A percentile compares a stretch with the other conserved stretches of the same genome.
Evolutionary conservation across 1,140 invertebrate species (phyloP).

Genomic region (Fopius arisanus): DNA sequence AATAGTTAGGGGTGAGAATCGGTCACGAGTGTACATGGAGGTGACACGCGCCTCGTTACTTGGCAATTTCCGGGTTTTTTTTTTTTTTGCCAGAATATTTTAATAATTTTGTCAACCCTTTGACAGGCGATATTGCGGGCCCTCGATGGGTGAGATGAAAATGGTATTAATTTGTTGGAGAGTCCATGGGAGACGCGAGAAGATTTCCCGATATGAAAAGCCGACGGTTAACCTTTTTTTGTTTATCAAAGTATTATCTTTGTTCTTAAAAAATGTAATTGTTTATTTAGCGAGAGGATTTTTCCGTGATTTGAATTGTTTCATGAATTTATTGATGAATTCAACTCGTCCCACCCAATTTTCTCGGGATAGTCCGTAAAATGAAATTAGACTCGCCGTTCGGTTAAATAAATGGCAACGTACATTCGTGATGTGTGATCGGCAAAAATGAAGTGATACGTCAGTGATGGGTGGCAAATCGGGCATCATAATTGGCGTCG

Average conservation of each 20-base stretch:
- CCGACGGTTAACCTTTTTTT: too few relatives aligned
- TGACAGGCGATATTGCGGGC: neutral
- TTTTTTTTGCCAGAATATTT: slow-evolving; percentile 16
- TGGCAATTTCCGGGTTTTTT: slow-evolving; percentile 38
- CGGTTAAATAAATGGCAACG: slow-evolving; percentile 14
- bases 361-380: neutral
- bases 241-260: too few relatives aligned
- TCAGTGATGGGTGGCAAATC: slow-evolving; percentile 56
- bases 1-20: slow-evolving; percentile 42
- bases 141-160: neutral
- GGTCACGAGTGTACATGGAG: slow-evolving; percentile 46
- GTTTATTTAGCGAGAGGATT: too few relatives aligned
- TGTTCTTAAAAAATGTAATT: too few relatives aligned
- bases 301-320: too few relatives aligned
- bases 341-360: neutral
- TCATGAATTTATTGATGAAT: too few relatives aligned
- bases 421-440: neutral
- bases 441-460: slow-evolving; percentile 53
- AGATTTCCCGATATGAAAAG: neutral
- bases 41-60: slow-evolving; percentile 54
- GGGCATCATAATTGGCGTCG: slow-evolving; percentile 59
- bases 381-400: slow-evolving; percentile 4
- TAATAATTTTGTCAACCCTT: neutral
- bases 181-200: neutral
- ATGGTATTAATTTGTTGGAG: neutral